Evolutionary conservation across 1,140 invertebrate genomes (phyloP).

Genomic region (Rhyzopertha dominica): DNA sequence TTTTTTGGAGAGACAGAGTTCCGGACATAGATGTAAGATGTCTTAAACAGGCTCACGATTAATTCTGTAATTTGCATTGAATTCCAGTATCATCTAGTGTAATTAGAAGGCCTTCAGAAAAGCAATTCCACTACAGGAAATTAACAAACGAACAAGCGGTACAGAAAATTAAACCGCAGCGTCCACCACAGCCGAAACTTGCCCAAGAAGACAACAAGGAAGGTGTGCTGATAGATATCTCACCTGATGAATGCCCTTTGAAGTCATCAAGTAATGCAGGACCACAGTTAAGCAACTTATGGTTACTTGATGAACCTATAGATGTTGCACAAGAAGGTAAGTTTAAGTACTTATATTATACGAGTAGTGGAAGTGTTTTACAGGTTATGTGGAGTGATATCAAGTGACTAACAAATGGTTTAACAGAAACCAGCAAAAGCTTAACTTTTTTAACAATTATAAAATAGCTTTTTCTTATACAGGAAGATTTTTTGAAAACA

Average conservation of each 20-base stretch:
- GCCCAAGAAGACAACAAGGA: constrained; percentile 47
- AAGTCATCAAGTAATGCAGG: constrained; percentile 11
- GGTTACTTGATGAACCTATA: constrained; percentile 72
- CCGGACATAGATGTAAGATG: too few relatives aligned
- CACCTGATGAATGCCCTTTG: constrained; percentile 48
- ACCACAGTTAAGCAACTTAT: constrained; percentile 46
- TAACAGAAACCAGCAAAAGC: too few relatives aligned
- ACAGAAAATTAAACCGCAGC: constrained; percentile 44
- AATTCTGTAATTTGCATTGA: too few relatives aligned
- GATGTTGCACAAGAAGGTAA: constrained; percentile 53
- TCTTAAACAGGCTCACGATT: too few relatives aligned
- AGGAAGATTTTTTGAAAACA: too few relatives aligned
- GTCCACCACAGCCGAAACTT: constrained; percentile 50
- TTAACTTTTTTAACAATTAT: too few relatives aligned
- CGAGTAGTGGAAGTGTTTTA: not conserved
- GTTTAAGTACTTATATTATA: not conserved
- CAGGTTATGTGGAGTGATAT: not conserved
- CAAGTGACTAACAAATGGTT: too few relatives aligned
- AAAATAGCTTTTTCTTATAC: too few relatives aligned
- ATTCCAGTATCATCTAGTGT: too few relatives aligned
- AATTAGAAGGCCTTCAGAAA: constrained; percentile 52
- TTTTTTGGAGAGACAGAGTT: too few relatives aligned
- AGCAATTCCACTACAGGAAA: constrained; percentile 74
- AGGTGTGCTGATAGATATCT: constrained; percentile 57
- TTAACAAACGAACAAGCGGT: constrained; percentile 58